Percentiles rank a stretch among this genome's conserved stretches.
phyloP scores from a whole-genome alignment of 2,888 invertebrate species.

The Mechanitis mazaeus region DNA sequence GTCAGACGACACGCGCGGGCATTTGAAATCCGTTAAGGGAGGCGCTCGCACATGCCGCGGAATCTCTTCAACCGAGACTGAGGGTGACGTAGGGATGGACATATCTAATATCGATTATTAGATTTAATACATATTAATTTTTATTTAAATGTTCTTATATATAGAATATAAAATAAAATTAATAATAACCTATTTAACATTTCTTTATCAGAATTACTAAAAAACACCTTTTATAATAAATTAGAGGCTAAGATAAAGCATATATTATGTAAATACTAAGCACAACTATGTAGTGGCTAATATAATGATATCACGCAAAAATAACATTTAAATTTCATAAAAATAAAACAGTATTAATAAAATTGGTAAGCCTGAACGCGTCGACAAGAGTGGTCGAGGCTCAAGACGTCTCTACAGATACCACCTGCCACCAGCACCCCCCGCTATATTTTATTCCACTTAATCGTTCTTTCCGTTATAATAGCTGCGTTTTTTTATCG shows the following conservation, averaged over 20 bases:
- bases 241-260: too few relatives aligned
- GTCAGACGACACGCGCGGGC: constrained; percentile 47
- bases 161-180: too few relatives aligned
- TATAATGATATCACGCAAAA: background rate
- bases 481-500: constrained; percentile 71
- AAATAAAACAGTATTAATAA: constrained; percentile 2
- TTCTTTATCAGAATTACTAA: background rate
- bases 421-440: constrained; percentile 75
- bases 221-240: background rate
- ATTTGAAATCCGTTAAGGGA: constrained; percentile 70
- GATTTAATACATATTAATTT: background rate
- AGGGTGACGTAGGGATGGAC: constrained; percentile 47
- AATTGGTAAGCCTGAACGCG: constrained; percentile 3
- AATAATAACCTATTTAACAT: too few relatives aligned
- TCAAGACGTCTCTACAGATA: constrained; percentile 50
- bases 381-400: constrained; percentile 21
- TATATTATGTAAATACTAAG: too few relatives aligned
- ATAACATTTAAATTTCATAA: background rate
- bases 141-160: background rate
- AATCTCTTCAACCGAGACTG: constrained; percentile 63
- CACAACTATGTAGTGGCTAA: background rate
- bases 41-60: constrained; percentile 57
- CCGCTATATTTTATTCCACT: constrained; percentile 75
- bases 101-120: background rate
- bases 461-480: constrained; percentile 76